Base-by-base conservation (phyloP, 2,888 invertebrate species). In the Tachystola acroxantha region DNA sequence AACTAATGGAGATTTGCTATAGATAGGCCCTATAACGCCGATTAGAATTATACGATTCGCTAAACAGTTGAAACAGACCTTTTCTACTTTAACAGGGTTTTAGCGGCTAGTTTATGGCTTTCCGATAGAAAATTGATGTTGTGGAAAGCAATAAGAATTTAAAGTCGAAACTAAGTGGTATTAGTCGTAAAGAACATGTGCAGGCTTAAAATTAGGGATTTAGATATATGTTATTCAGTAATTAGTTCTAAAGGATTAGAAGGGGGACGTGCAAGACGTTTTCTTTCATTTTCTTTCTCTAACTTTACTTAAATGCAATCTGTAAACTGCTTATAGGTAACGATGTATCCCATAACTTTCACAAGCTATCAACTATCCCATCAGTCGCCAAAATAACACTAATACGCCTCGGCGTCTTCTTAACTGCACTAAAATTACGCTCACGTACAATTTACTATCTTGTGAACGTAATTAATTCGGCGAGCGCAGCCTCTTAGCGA, bases 381-480 rank as follows among this genome's bases (percentile, higher is more conserved):
- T 5, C 20, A 20, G 20, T 7, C 20, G 20, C 20, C 9, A 20
- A 20, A 20, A 6, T 20, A 5, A 20, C 20, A 9, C 20, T 6
- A 5, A 7, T 20, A 20, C 20, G 20, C 6, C 20, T 20, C 20
- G 43, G 40, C 39, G 46, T 43, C 44, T 41, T 47, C 40, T 39
- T 48, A 42, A 53, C 43, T 45, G 45, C 37, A 45, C 43, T 42
- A 29, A 55, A 63, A 65, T 60, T 59, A 50, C 53, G 43, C 42
- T 52, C 58, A 62, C 53, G 57, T 63, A 51, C 46, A 42, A 47
- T 51, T 52, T 42, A 59, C 48, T 57, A 54, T 55, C 57, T 58
- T 41, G 45, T 38, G 42, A 50, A 48, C 47, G 54, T 57, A 60
- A 67, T 62, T 63, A 63, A 60, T 64, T 60, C 47, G 39, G 48